Evolutionary conservation across 2,888 invertebrate species (phyloP).

Genomic region (Nyleta sp.): DNA sequence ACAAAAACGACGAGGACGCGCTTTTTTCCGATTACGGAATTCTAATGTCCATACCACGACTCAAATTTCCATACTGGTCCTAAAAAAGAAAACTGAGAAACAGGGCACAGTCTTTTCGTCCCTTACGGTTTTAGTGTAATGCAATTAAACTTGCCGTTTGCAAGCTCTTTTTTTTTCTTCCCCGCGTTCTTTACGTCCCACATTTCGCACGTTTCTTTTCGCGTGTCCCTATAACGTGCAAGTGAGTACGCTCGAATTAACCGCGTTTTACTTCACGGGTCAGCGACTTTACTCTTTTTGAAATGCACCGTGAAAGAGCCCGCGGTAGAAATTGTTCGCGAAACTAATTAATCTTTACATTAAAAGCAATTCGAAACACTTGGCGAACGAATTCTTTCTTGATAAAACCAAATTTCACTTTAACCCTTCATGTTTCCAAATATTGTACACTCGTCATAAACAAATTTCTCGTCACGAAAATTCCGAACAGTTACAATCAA

Average conservation of each 20-base stretch:
- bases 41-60: constrained; percentile 13
- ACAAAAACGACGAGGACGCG: constrained; percentile 14
- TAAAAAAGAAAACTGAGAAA: background rate
- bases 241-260: constrained; percentile 46
- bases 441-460: too few relatives aligned
- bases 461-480: too few relatives aligned
- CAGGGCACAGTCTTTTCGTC: background rate
- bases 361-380: constrained; percentile 5
- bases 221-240: constrained; percentile 31
- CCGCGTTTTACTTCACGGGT: constrained; percentile 58
- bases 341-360: constrained; percentile 26
- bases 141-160: constrained; percentile 34
- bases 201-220: constrained; percentile 51
- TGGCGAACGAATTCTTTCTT: background rate
- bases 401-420: background rate
- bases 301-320: constrained; percentile 24
- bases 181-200: constrained; percentile 16
- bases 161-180: constrained; percentile 26
- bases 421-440: too few relatives aligned
- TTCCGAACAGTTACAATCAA: too few relatives aligned
- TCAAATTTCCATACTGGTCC: constrained; percentile 2
- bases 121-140: constrained; percentile 32
- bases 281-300: constrained; percentile 48
- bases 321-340: background rate
- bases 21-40: constrained; percentile 17